Conservation (phyloP, 2,113 vertebrate species). For the Phalacrocorax pelagicus region DNA sequence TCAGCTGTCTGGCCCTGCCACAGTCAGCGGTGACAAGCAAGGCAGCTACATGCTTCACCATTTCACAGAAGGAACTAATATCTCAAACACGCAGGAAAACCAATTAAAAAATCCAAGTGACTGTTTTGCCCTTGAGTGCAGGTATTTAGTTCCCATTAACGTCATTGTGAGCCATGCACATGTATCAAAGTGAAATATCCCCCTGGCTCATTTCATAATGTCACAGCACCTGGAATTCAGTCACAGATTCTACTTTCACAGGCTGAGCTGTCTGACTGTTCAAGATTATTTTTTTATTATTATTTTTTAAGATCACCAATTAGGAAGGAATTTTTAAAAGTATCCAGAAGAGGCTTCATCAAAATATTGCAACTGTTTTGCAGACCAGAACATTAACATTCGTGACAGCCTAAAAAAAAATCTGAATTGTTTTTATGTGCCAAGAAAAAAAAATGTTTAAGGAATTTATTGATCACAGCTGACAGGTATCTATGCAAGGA, state of each 20-base stretch:
- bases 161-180: neutral
- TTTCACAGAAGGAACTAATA: neutral
- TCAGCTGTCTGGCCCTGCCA: neutral
- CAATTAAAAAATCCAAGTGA: neutral
- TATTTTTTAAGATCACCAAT: neutral
- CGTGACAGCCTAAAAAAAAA: neutral
- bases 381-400: neutral
- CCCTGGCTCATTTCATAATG: rapidly evolving
- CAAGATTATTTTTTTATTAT: no score
- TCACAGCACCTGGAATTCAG: neutral
- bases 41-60: neutral
- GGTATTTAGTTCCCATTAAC: neutral
- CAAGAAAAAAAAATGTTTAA: neutral
- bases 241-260: neutral
- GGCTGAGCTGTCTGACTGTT: neutral
- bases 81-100: neutral
- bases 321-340: neutral
- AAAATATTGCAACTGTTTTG: neutral
- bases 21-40: neutral
- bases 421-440: neutral
- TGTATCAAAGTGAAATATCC: neutral
- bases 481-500: neutral
- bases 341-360: neutral
- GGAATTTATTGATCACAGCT: slow-evolving; percentile 2
- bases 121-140: neutral